Conservation (phyloP, 2,113 vertebrate species). For the Corapipo altera region DNA sequence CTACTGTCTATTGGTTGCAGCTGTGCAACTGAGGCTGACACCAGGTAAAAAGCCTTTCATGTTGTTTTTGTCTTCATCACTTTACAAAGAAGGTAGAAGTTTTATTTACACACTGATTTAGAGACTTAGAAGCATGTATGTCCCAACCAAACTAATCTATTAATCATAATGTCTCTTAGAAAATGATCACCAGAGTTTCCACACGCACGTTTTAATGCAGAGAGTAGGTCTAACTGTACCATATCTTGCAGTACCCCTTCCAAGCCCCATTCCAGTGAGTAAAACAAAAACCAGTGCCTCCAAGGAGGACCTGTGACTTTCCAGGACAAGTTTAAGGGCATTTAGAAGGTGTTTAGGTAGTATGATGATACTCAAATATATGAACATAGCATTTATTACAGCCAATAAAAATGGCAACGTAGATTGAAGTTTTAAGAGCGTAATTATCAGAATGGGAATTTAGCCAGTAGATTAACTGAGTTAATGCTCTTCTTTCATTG, state of each 20-base stretch:
- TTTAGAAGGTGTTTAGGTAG: neutral
- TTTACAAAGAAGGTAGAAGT: neutral
- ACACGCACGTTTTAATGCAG: neutral
- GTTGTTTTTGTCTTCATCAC: neutral
- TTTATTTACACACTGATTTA: neutral
- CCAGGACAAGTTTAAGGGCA: neutral
- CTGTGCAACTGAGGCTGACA: neutral
- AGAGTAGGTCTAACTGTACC: neutral
- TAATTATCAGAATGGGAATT: neutral
- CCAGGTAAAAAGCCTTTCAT: neutral
- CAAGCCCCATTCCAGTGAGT: neutral
- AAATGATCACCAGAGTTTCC: neutral
- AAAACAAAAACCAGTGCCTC: neutral
- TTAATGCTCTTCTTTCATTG: neutral
- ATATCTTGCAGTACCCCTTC: neutral
- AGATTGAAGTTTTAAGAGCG: neutral
- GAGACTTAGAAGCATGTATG: neutral
- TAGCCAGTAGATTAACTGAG: neutral
- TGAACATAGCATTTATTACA: neutral
- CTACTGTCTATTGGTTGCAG: neutral
- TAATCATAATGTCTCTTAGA: neutral
- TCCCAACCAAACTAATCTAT: neutral
- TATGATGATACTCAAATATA: neutral
- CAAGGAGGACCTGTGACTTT: neutral
- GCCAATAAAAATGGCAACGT: neutral